Evolutionary conservation across 2,888 invertebrate genomes (phyloP).

Genomic region (Zaprionus bogoriensis): DNA sequence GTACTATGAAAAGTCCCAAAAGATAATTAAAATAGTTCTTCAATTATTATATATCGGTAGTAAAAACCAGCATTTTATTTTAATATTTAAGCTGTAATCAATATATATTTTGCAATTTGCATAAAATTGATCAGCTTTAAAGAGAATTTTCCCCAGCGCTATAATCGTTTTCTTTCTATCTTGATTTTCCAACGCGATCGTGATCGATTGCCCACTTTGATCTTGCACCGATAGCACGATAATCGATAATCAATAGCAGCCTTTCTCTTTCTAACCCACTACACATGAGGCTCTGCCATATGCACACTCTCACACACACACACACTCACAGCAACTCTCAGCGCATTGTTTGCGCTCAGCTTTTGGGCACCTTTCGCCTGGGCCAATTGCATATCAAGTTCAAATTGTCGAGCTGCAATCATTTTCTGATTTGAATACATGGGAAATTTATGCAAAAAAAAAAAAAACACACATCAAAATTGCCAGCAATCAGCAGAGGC

Average conservation of each 20-base stretch:
- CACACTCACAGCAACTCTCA: background rate
- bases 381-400: slow-evolving; percentile 63
- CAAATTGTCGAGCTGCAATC: slow-evolving; percentile 52
- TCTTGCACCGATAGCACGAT: slow-evolving; percentile 35
- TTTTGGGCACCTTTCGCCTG: slow-evolving; percentile 46
- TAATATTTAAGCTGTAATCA: background rate
- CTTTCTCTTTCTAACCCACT: background rate
- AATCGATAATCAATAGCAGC: slow-evolving; percentile 18
- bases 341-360: background rate
- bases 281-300: slow-evolving; percentile 27
- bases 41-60: no score
- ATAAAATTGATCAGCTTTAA: background rate
- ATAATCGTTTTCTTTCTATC: background rate
- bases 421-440: slow-evolving; percentile 42
- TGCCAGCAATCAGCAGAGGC: slow-evolving; percentile 58
- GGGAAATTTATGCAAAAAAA: slow-evolving; percentile 61
- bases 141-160: background rate
- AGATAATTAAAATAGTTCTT: no score
- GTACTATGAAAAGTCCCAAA: no score
- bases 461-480: slow-evolving; percentile 39
- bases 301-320: background rate
- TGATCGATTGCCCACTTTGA: slow-evolving; percentile 19
- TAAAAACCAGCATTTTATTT: background rate
- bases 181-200: background rate
- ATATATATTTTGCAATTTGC: background rate